These are phyloP conservation scores for Odobenus rosmarus DNA, from an alignment of 2,113 vertebrate genomes.

Conservation along the genomic window DNA sequence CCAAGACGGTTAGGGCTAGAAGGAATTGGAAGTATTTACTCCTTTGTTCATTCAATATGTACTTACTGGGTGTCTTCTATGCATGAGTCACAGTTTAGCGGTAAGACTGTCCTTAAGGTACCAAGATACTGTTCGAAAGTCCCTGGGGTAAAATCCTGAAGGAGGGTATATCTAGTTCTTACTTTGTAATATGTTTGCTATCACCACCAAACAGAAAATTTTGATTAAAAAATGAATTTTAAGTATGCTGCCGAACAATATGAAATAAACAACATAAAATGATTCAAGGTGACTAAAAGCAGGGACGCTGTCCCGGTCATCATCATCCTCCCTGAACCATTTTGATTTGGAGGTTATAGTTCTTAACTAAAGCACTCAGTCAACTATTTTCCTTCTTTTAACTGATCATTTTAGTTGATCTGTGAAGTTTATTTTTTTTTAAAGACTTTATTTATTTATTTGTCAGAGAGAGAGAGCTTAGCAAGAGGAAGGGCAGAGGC, in stretches of 20 bases:
- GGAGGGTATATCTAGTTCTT: neutral
- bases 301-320: neutral
- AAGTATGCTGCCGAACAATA: neutral
- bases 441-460: no score
- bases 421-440: no score
- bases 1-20: neutral
- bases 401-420: neutral
- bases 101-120: neutral
- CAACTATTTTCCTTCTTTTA: neutral
- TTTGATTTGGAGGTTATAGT: neutral
- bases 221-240: neutral
- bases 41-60: neutral
- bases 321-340: neutral
- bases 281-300: neutral
- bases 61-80: neutral
- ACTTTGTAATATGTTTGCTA: neutral
- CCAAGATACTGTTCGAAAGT: neutral
- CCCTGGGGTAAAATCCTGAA: neutral
- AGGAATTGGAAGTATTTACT: neutral
- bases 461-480: no score
- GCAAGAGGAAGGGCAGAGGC: no score
- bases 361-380: conserved; percentile 31
- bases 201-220: neutral
- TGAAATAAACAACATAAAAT: neutral
- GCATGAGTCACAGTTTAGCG: neutral